Base-by-base conservation (phyloP, 2,113 vertebrate species). In the Otis tarda region DNA sequence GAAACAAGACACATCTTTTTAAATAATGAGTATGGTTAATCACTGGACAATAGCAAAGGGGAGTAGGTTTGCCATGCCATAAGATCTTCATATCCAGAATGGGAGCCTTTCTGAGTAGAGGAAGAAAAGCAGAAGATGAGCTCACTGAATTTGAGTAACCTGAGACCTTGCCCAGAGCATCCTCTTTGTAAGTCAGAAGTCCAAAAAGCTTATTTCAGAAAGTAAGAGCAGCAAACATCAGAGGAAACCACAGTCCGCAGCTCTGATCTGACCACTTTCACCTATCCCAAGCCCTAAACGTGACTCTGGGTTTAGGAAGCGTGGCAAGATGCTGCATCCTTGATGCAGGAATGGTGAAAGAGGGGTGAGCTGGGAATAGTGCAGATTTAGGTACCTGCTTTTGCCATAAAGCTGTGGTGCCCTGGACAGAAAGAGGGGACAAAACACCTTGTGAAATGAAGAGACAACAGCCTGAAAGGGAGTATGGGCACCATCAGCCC, bases 301-400 rank as follows among this genome's bases (percentile, higher is more conserved):
- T 13, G 12, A 2, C n/a, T 53, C 21, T 37, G 28, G 6, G 6
- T 17, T 87, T 78, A 50, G 41, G 10, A 87, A 47, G 18, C 1
- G 3, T 4, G 10, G 10, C 14, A 78, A 41, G 50, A 55, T 43
- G 41, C 41, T 43, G 14, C 41, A 43, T 43, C 3, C 28, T 12
- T 41, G 37, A 10, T 0, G 1, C 9, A 33, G 20, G 31, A 85
- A 73, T 83, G 17, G 7, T n/a, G 25, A 49, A 79, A 61, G 52
- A 73, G 20, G 3, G 22, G 47, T 0, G 0, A 80, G 14, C 8
- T 70, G 68, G 9, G 41, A 45, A 35, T 27, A 60, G 39, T 11
- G 20, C 1, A 4, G 11, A 14, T 80, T 60, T 92, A 52, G 18
- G 50, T 45, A 53, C 17, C 22, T 71, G 8, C 11, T 71, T 78